phyloP scores from a whole-genome alignment of 2,113 vertebrate genomes.

The Erinaceus europaeus region DNA sequence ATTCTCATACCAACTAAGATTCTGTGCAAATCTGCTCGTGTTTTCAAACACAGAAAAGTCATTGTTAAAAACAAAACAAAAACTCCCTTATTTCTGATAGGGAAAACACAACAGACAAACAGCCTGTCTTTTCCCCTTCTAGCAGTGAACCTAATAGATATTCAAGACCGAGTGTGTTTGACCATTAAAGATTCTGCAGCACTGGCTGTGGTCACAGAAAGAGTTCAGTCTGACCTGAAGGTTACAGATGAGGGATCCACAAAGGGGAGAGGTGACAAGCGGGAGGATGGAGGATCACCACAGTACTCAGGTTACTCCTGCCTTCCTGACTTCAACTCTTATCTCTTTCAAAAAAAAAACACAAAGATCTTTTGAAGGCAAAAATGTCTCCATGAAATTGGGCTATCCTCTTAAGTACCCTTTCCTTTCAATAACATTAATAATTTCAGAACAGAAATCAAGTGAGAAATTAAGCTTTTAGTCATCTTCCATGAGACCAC shows the following conservation, averaged over 20 bases:
- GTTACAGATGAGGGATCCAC: not conserved
- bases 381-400: not conserved
- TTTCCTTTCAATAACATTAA: not conserved
- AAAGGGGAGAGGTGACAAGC: not conserved
- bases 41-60: conserved; percentile 13
- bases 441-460: not conserved
- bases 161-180: not conserved
- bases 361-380: not conserved
- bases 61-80: not conserved
- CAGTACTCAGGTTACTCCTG: not conserved
- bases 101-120: not conserved
- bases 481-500: not conserved
- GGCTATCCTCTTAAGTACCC: not conserved
- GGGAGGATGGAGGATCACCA: not conserved
- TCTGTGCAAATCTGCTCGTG: not conserved
- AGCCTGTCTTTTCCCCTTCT: too few relatives aligned
- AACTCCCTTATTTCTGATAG: not conserved
- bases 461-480: not conserved
- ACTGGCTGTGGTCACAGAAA: not conserved
- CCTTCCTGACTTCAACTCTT: not conserved
- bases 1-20: not conserved
- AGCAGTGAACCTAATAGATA: not conserved
- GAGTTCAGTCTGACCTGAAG: not conserved
- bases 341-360: conserved; percentile 1
- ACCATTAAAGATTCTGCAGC: not conserved